Base-by-base conservation (phyloP, 2,888 invertebrate species). In the Xestoiulus laeticollis region DNA sequence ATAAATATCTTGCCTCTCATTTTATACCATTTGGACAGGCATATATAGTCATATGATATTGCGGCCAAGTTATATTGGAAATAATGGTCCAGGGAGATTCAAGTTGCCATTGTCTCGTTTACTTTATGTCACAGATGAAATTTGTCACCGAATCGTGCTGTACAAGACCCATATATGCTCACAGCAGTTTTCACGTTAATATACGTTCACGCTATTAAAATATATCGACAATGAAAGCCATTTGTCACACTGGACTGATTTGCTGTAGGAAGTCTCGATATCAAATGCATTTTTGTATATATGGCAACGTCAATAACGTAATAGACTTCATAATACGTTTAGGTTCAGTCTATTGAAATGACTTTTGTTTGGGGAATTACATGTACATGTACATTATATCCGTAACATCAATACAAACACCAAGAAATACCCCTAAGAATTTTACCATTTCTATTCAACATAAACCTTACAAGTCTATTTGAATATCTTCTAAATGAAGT, bases 61-160 rank as follows among this genome's bases (percentile, higher is more conserved):
- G 59, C 59, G 8, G n/a, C 59, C 59, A 68, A 19, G 59, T 68
- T 68, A 68, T 68, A 68, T 68, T 68, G 26, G 59, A 68, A 68
- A 68, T 68, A 68, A 68, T 68, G 22, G 59, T 8, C 59, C 59
- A 68, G 59, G 59, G 59, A 68, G 59, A 68, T 68, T 68, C 59
- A 22, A n/a, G 26, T 68, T 68, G 59, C 59, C 59, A 68, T 68
- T 68, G 59, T 68, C 59, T 68, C 22, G 59, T 68, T 68, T 68
- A 68, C 59, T 68, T 10, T 22, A 68, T 38, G 59, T 22, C 59
- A 68, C 59, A 26, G 59, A 68, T 22, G 59, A 22, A 68, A 68
- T 68, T 68, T 68, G 59, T 68, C 59, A 68, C 5, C 10, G 59
- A 22, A 22, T 68, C 22, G 59, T 22, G 22, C 59, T 26, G 8